These are phyloP conservation scores for Sebastes kiyomatsui DNA, from an alignment of 2,797 vertebrate genomes.

Conservation along the genomic window DNA sequence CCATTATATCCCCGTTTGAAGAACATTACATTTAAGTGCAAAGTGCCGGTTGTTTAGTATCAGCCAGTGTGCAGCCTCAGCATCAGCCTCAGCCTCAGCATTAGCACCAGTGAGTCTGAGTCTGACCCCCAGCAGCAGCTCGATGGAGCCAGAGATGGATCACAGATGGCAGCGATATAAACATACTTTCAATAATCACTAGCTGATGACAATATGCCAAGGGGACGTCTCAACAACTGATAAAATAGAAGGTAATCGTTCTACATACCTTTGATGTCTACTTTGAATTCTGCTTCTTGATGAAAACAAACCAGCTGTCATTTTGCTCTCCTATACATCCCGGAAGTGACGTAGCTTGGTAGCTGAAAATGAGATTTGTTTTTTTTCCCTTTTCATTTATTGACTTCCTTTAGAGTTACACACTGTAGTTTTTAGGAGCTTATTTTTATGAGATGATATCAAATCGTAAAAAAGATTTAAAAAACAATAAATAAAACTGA, in stretches of 20 bases:
- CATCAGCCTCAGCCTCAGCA: not conserved
- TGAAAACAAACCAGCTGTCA: constrained; percentile 79
- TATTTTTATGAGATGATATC: not conserved
- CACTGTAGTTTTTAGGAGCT: not conserved
- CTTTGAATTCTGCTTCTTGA: constrained; percentile 62
- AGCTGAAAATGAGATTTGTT: not conserved
- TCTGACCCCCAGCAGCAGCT: constrained; percentile 59
- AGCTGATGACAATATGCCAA: not conserved
- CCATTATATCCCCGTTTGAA: not conserved
- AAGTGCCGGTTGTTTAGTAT: not conserved
- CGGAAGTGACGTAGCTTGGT: constrained; percentile 78
- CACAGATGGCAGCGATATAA: constrained; percentile 15
- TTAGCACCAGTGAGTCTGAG: constrained; percentile 36
- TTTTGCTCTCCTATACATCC: constrained; percentile 55
- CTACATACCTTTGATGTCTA: constrained; percentile 57
- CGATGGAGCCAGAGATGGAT: constrained; percentile 39
- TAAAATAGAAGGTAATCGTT: accelerated
- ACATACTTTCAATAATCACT: not conserved
- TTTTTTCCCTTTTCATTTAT: not conserved
- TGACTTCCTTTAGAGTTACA: not conserved
- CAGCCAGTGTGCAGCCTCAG: too few relatives aligned
- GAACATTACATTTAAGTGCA: not conserved
- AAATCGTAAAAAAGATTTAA: not conserved
- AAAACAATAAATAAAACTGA: not conserved
- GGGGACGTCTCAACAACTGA: accelerated